Percentiles rank a stretch among this genome's conserved stretches.
Conservation (phyloP, 2,113 vertebrate species). For the Hippocampus barbouri region DNA sequence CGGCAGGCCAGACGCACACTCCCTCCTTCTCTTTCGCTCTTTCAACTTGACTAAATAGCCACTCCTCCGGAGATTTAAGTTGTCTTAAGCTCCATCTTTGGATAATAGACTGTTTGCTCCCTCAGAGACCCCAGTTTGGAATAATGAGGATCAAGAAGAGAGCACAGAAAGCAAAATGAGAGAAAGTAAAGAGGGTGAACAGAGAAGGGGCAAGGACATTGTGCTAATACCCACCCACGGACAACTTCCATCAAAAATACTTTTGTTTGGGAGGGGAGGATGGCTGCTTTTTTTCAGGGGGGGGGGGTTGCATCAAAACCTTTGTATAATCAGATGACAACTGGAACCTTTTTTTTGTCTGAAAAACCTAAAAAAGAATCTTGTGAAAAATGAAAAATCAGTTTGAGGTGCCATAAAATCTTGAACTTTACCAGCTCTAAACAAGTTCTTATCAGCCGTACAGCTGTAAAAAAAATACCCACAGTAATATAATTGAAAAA, state of each 20-base stretch:
- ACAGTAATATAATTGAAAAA: too few species aligned
- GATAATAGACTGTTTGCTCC: conserved; percentile 61
- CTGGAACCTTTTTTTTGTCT: neutral
- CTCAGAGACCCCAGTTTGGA: conserved; percentile 51
- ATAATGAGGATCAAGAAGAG: conserved; percentile 65
- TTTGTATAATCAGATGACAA: conserved; percentile 6
- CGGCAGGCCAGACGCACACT: conserved; percentile 60
- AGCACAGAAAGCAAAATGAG: conserved; percentile 48
- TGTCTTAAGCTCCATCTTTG: conserved; percentile 66
- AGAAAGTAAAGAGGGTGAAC: conserved; percentile 48
- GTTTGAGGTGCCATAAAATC: neutral
- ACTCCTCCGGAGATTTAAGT: conserved; percentile 64
- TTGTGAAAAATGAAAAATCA: neutral
- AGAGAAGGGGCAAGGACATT: conserved; percentile 45
- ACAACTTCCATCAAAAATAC: conserved; percentile 53
- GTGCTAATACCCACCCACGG: conserved; percentile 37
- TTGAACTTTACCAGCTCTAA: neutral
- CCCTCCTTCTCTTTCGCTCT: conserved; percentile 49
- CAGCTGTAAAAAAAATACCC: too few species aligned
- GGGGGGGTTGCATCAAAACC: conserved; percentile 7
- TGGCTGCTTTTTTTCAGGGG: conserved; percentile 10
- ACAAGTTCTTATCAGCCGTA: too few species aligned
- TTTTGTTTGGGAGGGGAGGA: conserved; percentile 38
- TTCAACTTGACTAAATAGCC: conserved; percentile 62
- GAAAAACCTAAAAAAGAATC: neutral